Evolutionary conservation across 2,888 invertebrate genomes (phyloP).

Genomic region (Dendrolimus pini): DNA sequence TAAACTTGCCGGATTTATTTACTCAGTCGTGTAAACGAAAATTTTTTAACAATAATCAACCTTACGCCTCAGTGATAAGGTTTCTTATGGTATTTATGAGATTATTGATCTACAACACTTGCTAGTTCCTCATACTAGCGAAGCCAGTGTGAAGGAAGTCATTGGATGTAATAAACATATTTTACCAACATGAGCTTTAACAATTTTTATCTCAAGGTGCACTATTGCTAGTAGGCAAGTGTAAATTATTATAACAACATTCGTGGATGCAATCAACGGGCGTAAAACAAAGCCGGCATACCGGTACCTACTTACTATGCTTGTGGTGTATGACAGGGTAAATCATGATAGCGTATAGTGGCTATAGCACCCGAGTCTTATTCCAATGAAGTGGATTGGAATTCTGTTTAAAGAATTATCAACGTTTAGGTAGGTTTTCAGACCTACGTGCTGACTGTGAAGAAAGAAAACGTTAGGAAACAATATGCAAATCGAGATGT

Average conservation of each 20-base stretch:
- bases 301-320: no score
- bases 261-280: no score
- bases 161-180: slow-evolving; percentile 16
- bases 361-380: no score
- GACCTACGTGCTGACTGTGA: no score
- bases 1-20: slow-evolving; percentile 71
- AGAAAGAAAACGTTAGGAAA: no score
- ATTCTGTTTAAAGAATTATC: no score
- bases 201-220: neutral
- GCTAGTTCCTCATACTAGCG: slow-evolving; percentile 32
- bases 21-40: slow-evolving; percentile 50
- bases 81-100: slow-evolving; percentile 13
- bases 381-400: no score
- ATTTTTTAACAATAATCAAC: slow-evolving; percentile 26
- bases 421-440: no score
- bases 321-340: no score
- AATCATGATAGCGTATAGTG: no score
- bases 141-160: slow-evolving; percentile 35
- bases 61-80: slow-evolving; percentile 23
- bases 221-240: neutral
- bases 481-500: no score
- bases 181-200: neutral
- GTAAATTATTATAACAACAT: neutral
- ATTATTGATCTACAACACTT: slow-evolving; percentile 24
- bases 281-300: no score